Evolutionary conservation across 37 sponge, comb jelly and placozoan species (phyloP).

Genomic region (Spongilla lacustris): DNA sequence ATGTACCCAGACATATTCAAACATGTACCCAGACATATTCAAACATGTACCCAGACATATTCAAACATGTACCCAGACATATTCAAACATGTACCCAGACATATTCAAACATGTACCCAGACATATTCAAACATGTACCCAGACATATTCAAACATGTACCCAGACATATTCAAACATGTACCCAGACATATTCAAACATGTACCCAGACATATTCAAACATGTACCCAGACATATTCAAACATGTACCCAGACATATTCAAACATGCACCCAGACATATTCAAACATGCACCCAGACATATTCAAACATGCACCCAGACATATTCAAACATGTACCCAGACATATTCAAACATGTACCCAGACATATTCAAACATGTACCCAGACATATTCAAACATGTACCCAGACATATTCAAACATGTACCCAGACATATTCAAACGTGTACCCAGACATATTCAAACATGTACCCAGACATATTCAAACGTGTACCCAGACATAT

Average conservation of each 20-base stretch:
- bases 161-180: background rate
- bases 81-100: background rate
- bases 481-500: background rate
- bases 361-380: background rate
- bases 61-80: background rate
- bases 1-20: background rate
- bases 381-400: background rate
- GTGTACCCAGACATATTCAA: background rate
- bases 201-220: background rate
- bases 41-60: background rate
- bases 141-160: background rate
- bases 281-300: background rate
- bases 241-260: background rate
- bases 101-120: background rate
- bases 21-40: background rate
- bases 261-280: background rate
- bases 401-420: background rate
- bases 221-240: background rate
- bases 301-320: background rate
- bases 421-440: background rate
- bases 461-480: background rate
- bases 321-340: background rate
- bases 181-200: background rate
- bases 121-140: background rate
- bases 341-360: background rate